Evolutionary conservation across 53 echinoderm and acorn worm genomes (phyloP).

Genomic region (Patiria pectinifera): DNA sequence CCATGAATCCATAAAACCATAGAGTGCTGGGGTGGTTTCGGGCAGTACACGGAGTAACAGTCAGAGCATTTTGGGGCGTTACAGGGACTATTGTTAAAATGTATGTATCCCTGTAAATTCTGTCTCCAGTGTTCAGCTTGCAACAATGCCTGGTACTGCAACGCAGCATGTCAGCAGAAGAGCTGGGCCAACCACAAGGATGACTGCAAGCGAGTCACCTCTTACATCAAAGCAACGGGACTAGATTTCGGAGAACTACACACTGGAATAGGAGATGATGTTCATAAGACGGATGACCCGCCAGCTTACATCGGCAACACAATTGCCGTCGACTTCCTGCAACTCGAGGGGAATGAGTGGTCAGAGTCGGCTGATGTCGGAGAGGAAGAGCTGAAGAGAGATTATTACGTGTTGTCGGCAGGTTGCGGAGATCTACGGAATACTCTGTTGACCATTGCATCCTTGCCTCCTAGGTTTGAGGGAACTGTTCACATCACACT

Average conservation of each 20-base stretch:
- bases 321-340: constrained; percentile 53
- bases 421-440: constrained; percentile 66
- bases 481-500: constrained; percentile 45
- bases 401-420: constrained; percentile 56
- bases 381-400: constrained; percentile 7
- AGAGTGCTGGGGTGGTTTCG: too few relatives aligned
- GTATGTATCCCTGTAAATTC: neutral
- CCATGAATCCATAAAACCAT: too few relatives aligned
- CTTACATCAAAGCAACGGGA: neutral
- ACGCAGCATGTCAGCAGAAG: constrained; percentile 35
- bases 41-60: too few relatives aligned
- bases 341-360: constrained; percentile 57
- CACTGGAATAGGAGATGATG: neutral
- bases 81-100: too few relatives aligned
- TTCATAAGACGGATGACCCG: constrained; percentile 1
- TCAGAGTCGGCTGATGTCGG: neutral
- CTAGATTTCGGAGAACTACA: neutral
- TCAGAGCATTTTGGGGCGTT: too few relatives aligned
- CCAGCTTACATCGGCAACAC: constrained; percentile 69
- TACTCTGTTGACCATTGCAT: constrained; percentile 51
- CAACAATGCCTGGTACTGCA: constrained; percentile 46
- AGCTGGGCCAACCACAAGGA: constrained; percentile 52
- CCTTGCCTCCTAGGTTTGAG: constrained; percentile 39
- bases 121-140: constrained; percentile 58
- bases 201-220: constrained; percentile 32